phyloP scores from a whole-genome alignment of 2,113 vertebrate species.

The Oenanthe oenanthe region DNA sequence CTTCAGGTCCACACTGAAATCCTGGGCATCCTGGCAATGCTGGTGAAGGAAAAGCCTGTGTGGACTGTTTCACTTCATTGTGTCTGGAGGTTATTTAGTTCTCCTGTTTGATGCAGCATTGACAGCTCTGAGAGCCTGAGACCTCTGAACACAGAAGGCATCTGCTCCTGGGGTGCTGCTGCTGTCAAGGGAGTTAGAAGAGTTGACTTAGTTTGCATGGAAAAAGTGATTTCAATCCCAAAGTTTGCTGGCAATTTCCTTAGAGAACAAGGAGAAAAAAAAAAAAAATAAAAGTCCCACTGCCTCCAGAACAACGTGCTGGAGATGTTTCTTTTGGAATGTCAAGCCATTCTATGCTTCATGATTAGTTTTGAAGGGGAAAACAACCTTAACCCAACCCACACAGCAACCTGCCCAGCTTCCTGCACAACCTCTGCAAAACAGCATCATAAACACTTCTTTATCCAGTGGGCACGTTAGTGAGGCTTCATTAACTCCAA shows the following conservation, averaged over 20 bases:
- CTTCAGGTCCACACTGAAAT: not conserved
- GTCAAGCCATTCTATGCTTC: not conserved
- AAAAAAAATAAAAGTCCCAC: not conserved
- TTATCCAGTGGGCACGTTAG: not conserved
- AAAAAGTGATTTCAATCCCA: not conserved
- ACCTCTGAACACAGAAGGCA: not conserved
- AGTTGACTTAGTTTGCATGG: not conserved
- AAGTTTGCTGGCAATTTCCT: not conserved
- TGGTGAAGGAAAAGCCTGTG: not conserved
- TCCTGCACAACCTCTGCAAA: not conserved
- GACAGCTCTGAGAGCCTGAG: not conserved
- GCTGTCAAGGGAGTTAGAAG: not conserved
- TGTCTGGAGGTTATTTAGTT: not conserved
- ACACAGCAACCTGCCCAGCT: not conserved
- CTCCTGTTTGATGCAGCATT: not conserved
- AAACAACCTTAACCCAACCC: not conserved
- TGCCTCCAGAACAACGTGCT: not conserved
- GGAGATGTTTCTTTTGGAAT: not conserved
- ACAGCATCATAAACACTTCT: conserved; percentile 36
- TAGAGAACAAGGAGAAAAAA: not conserved
- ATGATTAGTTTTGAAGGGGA: not conserved
- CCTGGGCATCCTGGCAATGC: rapidly evolving
- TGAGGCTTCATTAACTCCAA: conserved; percentile 52
- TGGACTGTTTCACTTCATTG: not conserved
- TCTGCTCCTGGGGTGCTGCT: not conserved